phyloP scores from a whole-genome alignment of 2,797 vertebrate species.

The Cottoperca gobio region DNA sequence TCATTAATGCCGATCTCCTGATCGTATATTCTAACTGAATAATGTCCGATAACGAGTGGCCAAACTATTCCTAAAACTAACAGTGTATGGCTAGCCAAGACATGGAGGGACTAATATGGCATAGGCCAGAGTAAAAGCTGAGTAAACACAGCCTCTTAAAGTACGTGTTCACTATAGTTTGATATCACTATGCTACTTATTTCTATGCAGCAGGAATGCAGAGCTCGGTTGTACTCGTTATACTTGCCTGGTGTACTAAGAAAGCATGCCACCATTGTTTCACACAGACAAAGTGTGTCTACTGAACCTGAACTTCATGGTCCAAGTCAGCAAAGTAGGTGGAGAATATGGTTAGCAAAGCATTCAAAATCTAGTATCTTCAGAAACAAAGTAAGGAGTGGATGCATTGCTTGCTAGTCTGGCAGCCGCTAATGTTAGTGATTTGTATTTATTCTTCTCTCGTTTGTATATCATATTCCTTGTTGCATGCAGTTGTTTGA shows the following conservation, averaged over 20 bases:
- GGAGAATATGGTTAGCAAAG: too few species aligned
- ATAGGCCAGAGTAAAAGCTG: background rate
- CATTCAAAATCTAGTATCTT: background rate
- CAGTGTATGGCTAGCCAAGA: background rate
- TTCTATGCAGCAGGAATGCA: background rate
- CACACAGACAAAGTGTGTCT: background rate
- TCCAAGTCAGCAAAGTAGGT: background rate
- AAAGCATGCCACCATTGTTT: background rate
- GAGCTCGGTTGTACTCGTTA: background rate
- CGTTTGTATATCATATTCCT: background rate
- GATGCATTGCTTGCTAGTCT: background rate
- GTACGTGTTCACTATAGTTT: background rate
- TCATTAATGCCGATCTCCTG: too few species aligned
- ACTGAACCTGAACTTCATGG: background rate
- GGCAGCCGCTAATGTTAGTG: background rate
- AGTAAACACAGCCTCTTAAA: background rate
- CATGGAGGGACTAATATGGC: background rate
- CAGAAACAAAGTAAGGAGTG: background rate
- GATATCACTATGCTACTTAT: background rate
- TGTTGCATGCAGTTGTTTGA: conserved; percentile 5
- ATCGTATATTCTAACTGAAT: too few species aligned
- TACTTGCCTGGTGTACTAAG: background rate
- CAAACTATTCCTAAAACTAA: background rate
- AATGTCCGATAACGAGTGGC: background rate
- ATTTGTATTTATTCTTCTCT: conserved; percentile 10